phyloP scores from a whole-genome alignment of 2,888 invertebrate genomes.

The Phalangium opilio region DNA sequence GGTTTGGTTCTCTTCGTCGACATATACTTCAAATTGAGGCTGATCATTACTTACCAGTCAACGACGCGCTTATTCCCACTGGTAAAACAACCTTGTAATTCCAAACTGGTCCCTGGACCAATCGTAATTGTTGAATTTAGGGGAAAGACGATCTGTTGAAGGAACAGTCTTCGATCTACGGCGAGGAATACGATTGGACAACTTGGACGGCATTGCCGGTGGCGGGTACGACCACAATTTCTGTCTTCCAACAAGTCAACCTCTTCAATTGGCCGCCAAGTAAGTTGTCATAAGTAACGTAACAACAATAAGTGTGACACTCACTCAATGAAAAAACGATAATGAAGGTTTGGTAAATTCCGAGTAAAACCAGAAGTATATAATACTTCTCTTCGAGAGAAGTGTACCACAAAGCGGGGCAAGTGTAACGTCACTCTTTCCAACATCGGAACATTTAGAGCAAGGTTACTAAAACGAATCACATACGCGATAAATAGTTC shows the following conservation, averaged over 20 bases:
- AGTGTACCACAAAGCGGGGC: no score
- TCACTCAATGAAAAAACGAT: no score
- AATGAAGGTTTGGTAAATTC: no score
- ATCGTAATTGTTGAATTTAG: constrained; percentile 31
- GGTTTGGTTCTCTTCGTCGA: constrained; percentile 24
- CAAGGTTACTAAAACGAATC: no score
- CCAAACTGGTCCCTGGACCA: neutral
- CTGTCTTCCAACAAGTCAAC: constrained; percentile 38
- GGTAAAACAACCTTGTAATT: constrained; percentile 35
- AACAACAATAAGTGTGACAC: no score
- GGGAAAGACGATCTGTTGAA: constrained; percentile 51
- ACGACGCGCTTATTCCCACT: constrained; percentile 53
- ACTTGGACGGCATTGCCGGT: constrained; percentile 46
- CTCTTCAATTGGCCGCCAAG: constrained; percentile 6
- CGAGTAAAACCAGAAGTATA: no score
- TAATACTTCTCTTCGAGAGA: no score
- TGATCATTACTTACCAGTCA: constrained; percentile 54
- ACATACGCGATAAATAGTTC: no score
- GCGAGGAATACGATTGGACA: constrained; percentile 45
- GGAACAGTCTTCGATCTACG: constrained; percentile 59
- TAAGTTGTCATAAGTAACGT: no score
- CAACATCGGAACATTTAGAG: no score
- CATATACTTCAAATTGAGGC: constrained; percentile 45
- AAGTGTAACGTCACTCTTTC: no score
- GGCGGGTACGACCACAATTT: constrained; percentile 71